Percentiles rank a stretch among this genome's conserved stretches.
Conservation (phyloP, 2,888 invertebrate species). For the Acleris literana region DNA sequence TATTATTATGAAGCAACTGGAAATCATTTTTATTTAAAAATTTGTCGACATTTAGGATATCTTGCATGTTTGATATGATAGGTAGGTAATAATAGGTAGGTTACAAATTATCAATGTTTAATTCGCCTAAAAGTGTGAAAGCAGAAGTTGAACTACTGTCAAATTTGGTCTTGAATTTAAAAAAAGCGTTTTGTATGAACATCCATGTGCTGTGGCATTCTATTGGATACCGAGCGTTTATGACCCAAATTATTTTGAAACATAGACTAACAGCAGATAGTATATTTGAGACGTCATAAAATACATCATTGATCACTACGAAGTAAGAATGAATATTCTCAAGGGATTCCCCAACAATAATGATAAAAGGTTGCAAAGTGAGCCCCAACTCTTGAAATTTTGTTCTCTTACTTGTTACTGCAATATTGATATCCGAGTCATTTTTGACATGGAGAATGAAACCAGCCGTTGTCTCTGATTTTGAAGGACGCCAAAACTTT, state of each 20-base stretch:
- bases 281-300: slow-evolving; percentile 14
- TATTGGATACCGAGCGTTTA: slow-evolving; percentile 24
- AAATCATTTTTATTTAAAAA: background rate
- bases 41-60: background rate
- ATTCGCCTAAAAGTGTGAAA: background rate
- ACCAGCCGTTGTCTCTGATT: too few species aligned
- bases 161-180: slow-evolving; percentile 10
- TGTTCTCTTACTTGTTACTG: too few species aligned
- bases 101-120: background rate
- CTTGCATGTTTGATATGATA: background rate
- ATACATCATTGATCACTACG: too few species aligned
- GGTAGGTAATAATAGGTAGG: background rate
- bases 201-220: slow-evolving; percentile 25
- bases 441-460: too few species aligned
- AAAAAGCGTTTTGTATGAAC: slow-evolving; percentile 22
- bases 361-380: too few species aligned
- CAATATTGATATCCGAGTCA: too few species aligned
- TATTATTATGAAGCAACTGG: too few species aligned
- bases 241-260: slow-evolving; percentile 30
- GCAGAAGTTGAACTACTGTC: slow-evolving; percentile 9
- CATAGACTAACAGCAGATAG: slow-evolving; percentile 28
- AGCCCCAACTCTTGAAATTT: too few species aligned
- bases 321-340: too few species aligned
- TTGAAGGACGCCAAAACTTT: too few species aligned
- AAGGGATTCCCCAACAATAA: too few species aligned